phyloP scores from a whole-genome alignment of 1,140 invertebrate species.

The Myzus persicae region DNA sequence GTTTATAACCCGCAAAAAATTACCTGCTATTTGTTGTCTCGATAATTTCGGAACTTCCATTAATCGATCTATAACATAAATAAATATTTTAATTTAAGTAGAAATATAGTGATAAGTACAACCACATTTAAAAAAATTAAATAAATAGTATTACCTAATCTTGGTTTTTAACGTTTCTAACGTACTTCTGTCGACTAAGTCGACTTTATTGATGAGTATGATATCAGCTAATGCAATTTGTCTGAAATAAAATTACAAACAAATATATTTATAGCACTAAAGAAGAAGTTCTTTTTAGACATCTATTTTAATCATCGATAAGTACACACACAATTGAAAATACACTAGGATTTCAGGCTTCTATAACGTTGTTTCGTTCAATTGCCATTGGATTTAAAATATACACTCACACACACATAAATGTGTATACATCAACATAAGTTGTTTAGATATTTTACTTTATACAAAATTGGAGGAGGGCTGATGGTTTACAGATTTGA shows the following conservation, averaged over 20 bases:
- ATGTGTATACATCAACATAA: conserved; percentile 7
- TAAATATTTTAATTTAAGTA: neutral
- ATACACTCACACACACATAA: neutral
- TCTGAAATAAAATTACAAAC: conserved; percentile 60
- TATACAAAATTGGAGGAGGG: conserved; percentile 22
- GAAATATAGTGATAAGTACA: neutral
- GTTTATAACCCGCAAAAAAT: neutral
- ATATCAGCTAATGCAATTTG: conserved; percentile 64
- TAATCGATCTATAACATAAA: conserved; percentile 52
- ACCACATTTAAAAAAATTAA: neutral
- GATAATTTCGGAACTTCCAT: conserved; percentile 56
- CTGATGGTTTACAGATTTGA: conserved; percentile 46
- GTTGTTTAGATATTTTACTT: conserved; percentile 46
- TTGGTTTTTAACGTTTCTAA: conserved; percentile 47
- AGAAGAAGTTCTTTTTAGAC: neutral
- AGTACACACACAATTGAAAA: neutral
- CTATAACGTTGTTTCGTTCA: neutral
- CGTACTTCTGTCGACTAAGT: conserved; percentile 59
- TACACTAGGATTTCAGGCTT: neutral
- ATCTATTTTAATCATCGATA: neutral
- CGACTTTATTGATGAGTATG: conserved; percentile 63
- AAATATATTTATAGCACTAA: neutral
- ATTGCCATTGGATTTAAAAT: neutral
- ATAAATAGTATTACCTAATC: conserved; percentile 59
- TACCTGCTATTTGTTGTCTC: conserved; percentile 59